phyloP scores from a whole-genome alignment of 2,888 invertebrate species.

The Epinotia demarniana region DNA sequence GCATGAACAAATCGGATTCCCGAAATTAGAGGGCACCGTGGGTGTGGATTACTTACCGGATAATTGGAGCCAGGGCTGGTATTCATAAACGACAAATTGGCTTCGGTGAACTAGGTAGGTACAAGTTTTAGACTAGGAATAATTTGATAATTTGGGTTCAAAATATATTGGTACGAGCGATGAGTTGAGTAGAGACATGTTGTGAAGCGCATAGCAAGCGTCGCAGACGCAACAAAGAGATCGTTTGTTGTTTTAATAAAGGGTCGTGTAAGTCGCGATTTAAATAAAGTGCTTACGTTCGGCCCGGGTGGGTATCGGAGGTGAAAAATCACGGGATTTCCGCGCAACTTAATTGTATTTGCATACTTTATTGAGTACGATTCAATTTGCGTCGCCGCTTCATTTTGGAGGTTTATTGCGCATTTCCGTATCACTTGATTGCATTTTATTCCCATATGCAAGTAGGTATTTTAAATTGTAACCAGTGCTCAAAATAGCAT shows the following conservation, averaged over 20 bases:
- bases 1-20: slow-evolving; percentile 54
- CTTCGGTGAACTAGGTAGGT: not conserved
- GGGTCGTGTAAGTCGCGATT: slow-evolving; percentile 26
- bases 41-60: slow-evolving; percentile 65
- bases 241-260: slow-evolving; percentile 50
- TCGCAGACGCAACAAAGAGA: slow-evolving; percentile 53
- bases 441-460: not conserved
- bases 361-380: slow-evolving; percentile 30
- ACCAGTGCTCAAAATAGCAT: too few species aligned
- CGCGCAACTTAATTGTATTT: slow-evolving; percentile 25
- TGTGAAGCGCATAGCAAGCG: not conserved
- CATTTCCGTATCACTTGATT: not conserved
- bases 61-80: slow-evolving; percentile 57
- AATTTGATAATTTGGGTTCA: too few species aligned
- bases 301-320: slow-evolving; percentile 5
- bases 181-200: not conserved
- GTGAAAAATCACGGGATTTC: slow-evolving; percentile 32
- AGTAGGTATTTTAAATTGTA: not conserved
- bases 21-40: slow-evolving; percentile 60
- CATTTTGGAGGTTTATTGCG: slow-evolving; percentile 2
- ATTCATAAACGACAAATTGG: not conserved
- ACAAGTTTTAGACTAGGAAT: too few species aligned
- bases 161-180: not conserved
- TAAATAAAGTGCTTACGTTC: slow-evolving; percentile 25
- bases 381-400: slow-evolving; percentile 17